Percentiles rank a stretch among this genome's conserved stretches.
phyloP scores from a whole-genome alignment of 2,797 vertebrate genomes.

The Pseudochromis fuscus region DNA sequence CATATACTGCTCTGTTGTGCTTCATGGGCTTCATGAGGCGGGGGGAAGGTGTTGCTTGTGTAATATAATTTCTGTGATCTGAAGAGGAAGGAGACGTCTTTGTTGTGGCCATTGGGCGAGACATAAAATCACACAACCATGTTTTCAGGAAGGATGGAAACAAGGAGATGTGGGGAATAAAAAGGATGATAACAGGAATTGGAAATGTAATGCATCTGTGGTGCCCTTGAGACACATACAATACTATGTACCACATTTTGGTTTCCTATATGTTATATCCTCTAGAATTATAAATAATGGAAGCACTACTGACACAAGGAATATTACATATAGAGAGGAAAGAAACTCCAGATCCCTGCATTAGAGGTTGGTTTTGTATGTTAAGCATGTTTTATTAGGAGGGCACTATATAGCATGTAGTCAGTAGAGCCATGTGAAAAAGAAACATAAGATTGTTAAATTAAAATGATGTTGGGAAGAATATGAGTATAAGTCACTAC shows the following conservation, averaged over 20 bases:
- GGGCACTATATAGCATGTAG: not conserved
- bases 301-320: not conserved
- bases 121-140: constrained; percentile 56
- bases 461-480: too few species aligned
- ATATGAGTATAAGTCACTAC: too few species aligned
- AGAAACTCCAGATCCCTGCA: not conserved
- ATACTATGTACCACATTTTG: not conserved
- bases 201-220: constrained; percentile 35
- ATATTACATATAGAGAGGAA: not conserved
- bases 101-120: constrained; percentile 39
- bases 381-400: constrained; percentile 2
- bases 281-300: constrained; percentile 6
- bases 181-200: constrained; percentile 36
- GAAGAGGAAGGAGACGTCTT: constrained; percentile 27
- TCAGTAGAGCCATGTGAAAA: too few species aligned
- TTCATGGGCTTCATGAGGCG: constrained; percentile 41
- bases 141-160: constrained; percentile 34
- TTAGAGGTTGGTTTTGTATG: not conserved
- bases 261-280: constrained; percentile 2
- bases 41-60: constrained; percentile 7
- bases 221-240: constrained; percentile 31
- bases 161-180: constrained; percentile 12
- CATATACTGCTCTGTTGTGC: constrained; percentile 12
- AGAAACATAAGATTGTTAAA: too few species aligned
- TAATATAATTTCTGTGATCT: constrained; percentile 39